Evolutionary conservation across 64 coral and sea anemone species (phyloP).

Genomic region (Stichodactyla mertensii): DNA sequence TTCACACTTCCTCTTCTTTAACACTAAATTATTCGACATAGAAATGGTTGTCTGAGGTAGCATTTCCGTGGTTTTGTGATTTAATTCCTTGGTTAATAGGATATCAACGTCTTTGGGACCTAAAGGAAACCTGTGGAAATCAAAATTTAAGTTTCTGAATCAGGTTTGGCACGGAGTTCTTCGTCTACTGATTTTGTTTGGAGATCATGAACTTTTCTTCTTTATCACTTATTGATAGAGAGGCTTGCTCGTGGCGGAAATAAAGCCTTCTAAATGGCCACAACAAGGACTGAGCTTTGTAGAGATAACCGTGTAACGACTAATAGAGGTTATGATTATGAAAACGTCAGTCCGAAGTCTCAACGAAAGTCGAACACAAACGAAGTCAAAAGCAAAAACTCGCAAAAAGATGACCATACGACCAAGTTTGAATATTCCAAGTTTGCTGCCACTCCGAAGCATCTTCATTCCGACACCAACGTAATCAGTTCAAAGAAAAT

Average conservation of each 20-base stretch:
- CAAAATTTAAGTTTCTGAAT: neutral
- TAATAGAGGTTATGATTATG: neutral
- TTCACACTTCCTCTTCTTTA: neutral
- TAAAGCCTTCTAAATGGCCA: conserved; percentile 19
- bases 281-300: conserved; percentile 1
- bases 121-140: neutral
- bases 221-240: conserved; percentile 26
- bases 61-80: neutral
- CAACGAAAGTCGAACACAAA: neutral
- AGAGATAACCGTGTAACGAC: neutral
- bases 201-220: conserved; percentile 28
- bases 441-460: conserved; percentile 42
- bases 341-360: conserved; percentile 3
- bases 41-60: neutral
- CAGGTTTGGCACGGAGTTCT: neutral
- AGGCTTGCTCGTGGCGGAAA: conserved; percentile 7
- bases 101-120: neutral
- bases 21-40: neutral
- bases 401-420: neutral
- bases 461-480: conserved; percentile 14
- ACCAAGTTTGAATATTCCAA: conserved; percentile 35
- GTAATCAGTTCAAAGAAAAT: neutral
- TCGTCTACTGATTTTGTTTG: neutral
- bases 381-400: neutral
- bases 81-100: neutral